These are phyloP conservation scores for Eidolon helvum DNA, from an alignment of 2,113 vertebrate species.

Conservation along the genomic window DNA sequence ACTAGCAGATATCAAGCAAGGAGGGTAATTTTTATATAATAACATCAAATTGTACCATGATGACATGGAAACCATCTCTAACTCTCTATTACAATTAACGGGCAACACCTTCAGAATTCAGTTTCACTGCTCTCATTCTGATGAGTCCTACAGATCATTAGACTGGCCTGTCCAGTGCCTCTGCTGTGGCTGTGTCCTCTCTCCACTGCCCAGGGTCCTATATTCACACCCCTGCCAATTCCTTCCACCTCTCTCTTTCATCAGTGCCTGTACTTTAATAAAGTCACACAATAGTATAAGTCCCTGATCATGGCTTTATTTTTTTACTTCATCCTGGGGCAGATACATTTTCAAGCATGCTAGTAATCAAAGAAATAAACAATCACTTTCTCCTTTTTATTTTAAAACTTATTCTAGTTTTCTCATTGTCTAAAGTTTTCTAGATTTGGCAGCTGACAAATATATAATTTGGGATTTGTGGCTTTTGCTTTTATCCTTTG, in stretches of 20 bases:
- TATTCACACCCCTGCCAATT: neutral
- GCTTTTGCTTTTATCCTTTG: slow-evolving; percentile 14
- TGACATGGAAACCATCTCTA: neutral
- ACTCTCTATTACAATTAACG: neutral
- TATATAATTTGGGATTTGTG: neutral
- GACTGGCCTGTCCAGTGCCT: neutral
- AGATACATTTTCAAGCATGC: neutral
- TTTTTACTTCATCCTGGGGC: neutral
- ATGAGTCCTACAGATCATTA: neutral
- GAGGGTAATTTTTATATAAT: neutral
- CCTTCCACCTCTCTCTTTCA: neutral
- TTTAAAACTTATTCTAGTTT: neutral
- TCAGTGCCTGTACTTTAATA: neutral
- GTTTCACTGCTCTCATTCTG: neutral
- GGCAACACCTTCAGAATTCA: neutral
- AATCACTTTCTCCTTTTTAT: neutral
- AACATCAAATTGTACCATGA: neutral
- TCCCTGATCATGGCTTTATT: neutral
- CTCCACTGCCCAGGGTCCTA: neutral
- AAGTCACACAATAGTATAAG: neutral
- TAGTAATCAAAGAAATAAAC: neutral
- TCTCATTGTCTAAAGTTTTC: neutral
- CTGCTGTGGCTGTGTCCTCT: neutral
- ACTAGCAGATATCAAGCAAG: neutral
- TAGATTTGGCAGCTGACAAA: neutral